Base-by-base conservation (phyloP, 1,140 invertebrate genomes). In the Proctacanthus coquilletti region DNA sequence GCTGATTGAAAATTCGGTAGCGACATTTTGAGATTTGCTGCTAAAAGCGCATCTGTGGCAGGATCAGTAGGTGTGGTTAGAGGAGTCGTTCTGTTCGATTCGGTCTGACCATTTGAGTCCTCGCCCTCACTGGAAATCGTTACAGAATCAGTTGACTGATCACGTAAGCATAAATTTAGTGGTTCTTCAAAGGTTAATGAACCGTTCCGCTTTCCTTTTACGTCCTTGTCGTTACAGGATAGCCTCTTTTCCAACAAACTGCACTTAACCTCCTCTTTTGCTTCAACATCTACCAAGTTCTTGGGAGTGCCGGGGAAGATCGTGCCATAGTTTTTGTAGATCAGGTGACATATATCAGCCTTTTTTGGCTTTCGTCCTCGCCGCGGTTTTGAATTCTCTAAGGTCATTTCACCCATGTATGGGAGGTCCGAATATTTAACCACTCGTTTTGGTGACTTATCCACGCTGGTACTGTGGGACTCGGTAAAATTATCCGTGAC, bases 401-500 rank as follows among this genome's bases (percentile, higher is more conserved):
- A 53, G 0, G 83, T 86, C 63, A 88, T 85, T 51, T 88, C 84
- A 2, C 85, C 84, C 83, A 88, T 87, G 55, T 87, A 88, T 0
- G 84, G 84, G 3, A 87, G 61, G 48, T 87, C 82, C n/a, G 79
- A 72, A 46, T 82, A 84, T 34, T 79, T 79, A 39, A 83, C 60
- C 10, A 72, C 62, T 46, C 61, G 30, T 1, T 9, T 5, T 13
- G 37, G 18, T 29, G 23, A 27, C 13, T 61, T n/a, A n/a, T n/a
- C n/a, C n/a, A n/a, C 4, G 59, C 67, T 1, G 71, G 62, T 20
- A 67, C 64, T 45, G 58, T 37, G 41, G 61, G 21, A 47, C 47
- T 21, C 53, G 45, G 34, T 56, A 15, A 10, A 18, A 4, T 40
- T 33, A 11, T 43, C 42, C 38, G 53, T 60, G 30, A 32, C 5